These are phyloP conservation scores for Arion vulgaris DNA, from an alignment of 1,140 invertebrate species.

Conservation along the genomic window DNA sequence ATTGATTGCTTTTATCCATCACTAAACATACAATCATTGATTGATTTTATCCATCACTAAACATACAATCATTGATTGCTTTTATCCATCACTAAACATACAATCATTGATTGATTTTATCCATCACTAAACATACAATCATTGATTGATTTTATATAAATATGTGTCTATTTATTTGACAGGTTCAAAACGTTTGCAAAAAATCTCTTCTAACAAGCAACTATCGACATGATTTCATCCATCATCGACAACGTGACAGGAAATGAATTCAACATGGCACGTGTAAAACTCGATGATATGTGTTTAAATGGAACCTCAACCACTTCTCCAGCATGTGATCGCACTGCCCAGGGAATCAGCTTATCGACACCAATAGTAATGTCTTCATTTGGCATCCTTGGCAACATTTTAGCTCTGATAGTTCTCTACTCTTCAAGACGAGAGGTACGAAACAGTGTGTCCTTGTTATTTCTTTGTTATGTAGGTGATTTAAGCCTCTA, in stretches of 20 bases:
- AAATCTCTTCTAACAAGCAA: neutral
- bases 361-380: conserved; percentile 61
- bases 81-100: no score
- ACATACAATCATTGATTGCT: no score
- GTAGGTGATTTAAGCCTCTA: no score
- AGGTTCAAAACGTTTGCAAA: no score
- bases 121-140: no score
- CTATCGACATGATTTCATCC: neutral
- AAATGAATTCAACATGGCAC: neutral
- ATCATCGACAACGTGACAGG: neutral
- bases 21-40: no score
- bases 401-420: conserved; percentile 69
- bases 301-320: neutral
- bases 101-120: no score
- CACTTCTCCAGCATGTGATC: conserved; percentile 37
- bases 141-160: no score
- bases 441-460: conserved; percentile 53
- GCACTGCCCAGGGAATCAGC: conserved; percentile 52
- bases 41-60: no score
- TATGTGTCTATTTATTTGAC: no score
- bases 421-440: conserved; percentile 65
- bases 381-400: conserved; percentile 64
- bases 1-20: no score
- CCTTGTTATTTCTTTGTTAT: no score
- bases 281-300: neutral